Evolutionary conservation across 2,888 invertebrate genomes (phyloP).

Genomic region (Crematogaster levior): DNA sequence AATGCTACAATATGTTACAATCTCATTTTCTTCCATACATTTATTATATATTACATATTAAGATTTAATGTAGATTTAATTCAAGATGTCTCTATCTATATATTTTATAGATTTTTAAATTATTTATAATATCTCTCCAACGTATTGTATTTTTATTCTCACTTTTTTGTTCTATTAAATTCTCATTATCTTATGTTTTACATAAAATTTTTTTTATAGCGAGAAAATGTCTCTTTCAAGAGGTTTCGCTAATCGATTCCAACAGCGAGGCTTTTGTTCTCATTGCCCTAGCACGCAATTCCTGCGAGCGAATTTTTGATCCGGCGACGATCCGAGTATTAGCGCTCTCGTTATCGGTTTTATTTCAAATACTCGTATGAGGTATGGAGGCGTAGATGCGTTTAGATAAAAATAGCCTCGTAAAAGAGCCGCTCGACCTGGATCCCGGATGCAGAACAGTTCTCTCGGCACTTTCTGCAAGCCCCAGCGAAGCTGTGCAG

Average conservation of each 20-base stretch:
- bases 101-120: neutral
- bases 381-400: conserved; percentile 30
- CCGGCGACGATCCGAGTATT: conserved; percentile 42
- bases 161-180: neutral
- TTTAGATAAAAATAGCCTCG: conserved; percentile 54
- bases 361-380: conserved; percentile 33
- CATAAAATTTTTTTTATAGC: neutral
- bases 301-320: conserved; percentile 43
- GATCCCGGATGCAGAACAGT: conserved; percentile 42
- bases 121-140: neutral
- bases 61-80: too few species aligned
- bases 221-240: neutral
- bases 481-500: conserved; percentile 17
- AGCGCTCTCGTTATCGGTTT: conserved; percentile 50
- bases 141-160: neutral
- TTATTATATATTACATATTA: too few species aligned
- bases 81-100: too few species aligned
- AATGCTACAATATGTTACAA: too few species aligned
- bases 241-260: conserved; percentile 17
- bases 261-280: conserved; percentile 1
- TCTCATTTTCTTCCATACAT: too few species aligned
- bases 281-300: conserved; percentile 14
- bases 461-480: conserved; percentile 29
- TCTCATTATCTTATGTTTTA: neutral
- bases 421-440: conserved; percentile 50